Conservation (phyloP, 2,797 vertebrate species). For the Trachurus trachurus region DNA sequence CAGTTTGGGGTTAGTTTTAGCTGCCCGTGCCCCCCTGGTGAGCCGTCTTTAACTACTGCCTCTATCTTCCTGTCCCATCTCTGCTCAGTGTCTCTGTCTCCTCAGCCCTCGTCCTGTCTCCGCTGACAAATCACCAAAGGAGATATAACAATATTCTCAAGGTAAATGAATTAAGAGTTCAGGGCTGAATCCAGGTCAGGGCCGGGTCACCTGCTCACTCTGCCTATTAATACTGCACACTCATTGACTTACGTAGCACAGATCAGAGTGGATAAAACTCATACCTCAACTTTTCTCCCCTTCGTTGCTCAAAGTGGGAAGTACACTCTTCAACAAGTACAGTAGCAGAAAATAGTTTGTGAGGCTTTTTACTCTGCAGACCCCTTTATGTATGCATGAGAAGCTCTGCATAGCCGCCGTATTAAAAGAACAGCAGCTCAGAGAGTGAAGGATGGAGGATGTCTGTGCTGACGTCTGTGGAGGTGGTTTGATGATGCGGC, state of each 20-base stretch:
- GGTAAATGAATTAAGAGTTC: slow-evolving; percentile 32
- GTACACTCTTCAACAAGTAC: slow-evolving; percentile 7
- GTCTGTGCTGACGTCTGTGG: slow-evolving; percentile 23
- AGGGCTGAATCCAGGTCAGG: slow-evolving; percentile 32
- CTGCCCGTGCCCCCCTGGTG: slow-evolving; percentile 35
- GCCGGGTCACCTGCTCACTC: slow-evolving; percentile 15
- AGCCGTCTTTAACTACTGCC: slow-evolving; percentile 37
- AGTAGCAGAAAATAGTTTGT: not conserved
- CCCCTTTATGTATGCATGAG: slow-evolving; percentile 53
- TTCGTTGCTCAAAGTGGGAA: slow-evolving; percentile 1
- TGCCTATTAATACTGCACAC: not conserved
- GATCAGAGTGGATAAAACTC: not conserved
- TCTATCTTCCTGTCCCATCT: slow-evolving; percentile 15
- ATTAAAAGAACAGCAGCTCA: slow-evolving; percentile 11
- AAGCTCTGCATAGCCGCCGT: slow-evolving; percentile 16
- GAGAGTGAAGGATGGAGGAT: not conserved
- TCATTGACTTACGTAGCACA: not conserved
- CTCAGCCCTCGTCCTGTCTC: slow-evolving; percentile 30
- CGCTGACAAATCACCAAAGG: slow-evolving; percentile 40
- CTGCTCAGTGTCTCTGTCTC: slow-evolving; percentile 10
- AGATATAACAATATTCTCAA: slow-evolving; percentile 22
- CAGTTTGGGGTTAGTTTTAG: slow-evolving; percentile 70
- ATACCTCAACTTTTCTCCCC: not conserved
- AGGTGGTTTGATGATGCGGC: slow-evolving; percentile 28
- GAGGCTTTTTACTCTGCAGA: slow-evolving; percentile 20